phyloP scores from a whole-genome alignment of 2,797 vertebrate species.

The Etheostoma perlongum region DNA sequence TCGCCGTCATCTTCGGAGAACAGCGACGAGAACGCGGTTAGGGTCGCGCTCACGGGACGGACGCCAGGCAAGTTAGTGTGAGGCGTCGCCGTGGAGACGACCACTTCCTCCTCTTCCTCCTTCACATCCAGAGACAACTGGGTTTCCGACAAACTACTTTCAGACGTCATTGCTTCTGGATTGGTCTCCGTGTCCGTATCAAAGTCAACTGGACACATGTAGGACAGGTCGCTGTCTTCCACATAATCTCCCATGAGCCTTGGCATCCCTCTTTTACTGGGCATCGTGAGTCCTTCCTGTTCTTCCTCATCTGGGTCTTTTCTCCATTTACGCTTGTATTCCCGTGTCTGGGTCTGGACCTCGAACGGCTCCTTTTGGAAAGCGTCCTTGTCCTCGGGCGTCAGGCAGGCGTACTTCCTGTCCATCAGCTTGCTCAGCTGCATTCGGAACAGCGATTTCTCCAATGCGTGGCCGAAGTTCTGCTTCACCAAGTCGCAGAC shows the following conservation, averaged over 20 bases:
- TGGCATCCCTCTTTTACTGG: neutral
- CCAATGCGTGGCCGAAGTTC: slow-evolving; percentile 41
- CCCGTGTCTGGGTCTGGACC: neutral
- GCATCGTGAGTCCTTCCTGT: neutral
- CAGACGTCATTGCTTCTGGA: neutral
- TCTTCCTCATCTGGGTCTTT: neutral
- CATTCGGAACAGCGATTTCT: neutral
- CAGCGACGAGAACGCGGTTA: rapidly evolving
- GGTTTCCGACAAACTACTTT: neutral
- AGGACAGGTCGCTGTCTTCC: slow-evolving; percentile 3
- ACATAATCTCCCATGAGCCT: neutral
- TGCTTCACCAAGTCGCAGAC: slow-evolving; percentile 32
- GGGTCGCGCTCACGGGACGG: rapidly evolving
- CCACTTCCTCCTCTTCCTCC: slow-evolving; percentile 39
- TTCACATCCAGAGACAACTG: neutral
- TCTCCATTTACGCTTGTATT: neutral
- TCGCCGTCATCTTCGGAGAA: slow-evolving; percentile 10
- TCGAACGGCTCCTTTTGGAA: slow-evolving; percentile 23
- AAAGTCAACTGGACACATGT: slow-evolving; percentile 54
- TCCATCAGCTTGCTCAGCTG: slow-evolving; percentile 2
- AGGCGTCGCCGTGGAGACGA: neutral
- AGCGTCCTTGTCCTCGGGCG: neutral
- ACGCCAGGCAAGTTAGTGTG: rapidly evolving
- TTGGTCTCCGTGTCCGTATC: neutral
- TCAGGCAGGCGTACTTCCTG: neutral